Percentiles rank a stretch among this genome's conserved stretches.
These are phyloP conservation scores for Pedionomus torquatus DNA, from an alignment of 2,113 vertebrate genomes.

Conservation along the genomic window DNA sequence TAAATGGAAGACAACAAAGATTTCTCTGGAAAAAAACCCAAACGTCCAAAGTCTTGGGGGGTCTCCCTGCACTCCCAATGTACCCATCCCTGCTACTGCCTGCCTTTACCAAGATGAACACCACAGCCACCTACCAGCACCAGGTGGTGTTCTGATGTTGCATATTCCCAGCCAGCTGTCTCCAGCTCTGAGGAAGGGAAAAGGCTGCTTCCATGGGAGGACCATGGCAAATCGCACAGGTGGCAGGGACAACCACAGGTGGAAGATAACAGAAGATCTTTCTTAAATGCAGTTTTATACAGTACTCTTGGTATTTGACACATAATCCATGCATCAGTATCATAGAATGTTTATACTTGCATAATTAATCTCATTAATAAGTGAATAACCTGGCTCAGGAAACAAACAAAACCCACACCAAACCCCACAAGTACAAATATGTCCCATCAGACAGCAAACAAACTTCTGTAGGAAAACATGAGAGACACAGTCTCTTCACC, in stretches of 20 bases:
- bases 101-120: neutral
- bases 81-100: neutral
- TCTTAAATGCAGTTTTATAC: neutral
- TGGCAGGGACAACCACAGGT: neutral
- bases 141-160: neutral
- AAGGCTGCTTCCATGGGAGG: neutral
- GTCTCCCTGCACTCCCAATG: neutral
- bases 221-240: neutral
- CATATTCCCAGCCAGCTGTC: neutral
- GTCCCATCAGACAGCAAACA: neutral
- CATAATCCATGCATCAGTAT: neutral
- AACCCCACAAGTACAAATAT: neutral
- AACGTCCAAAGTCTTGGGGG: neutral
- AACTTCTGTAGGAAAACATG: neutral
- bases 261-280: neutral
- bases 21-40: neutral
- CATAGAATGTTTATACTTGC: neutral
- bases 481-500: neutral
- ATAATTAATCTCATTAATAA: neutral
- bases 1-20: neutral
- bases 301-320: neutral
- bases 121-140: neutral
- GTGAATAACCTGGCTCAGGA: neutral
- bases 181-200: neutral
- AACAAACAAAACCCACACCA: neutral